phyloP scores from a whole-genome alignment of 2,888 invertebrate genomes.

The Zygothrica quintamaculata region DNA sequence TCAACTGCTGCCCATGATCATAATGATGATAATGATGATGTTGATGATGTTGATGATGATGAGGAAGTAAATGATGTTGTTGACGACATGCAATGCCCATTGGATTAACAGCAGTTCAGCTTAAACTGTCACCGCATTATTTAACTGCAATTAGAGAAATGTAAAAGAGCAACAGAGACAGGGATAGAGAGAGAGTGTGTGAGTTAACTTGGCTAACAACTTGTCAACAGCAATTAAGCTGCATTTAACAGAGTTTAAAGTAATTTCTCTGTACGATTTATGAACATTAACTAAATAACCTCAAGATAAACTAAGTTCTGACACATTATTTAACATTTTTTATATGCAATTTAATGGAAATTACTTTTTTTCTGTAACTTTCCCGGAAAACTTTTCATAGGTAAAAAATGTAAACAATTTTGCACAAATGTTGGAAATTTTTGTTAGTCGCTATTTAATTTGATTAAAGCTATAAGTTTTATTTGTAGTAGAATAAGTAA shows the following conservation, averaged over 20 bases:
- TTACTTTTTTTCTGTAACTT: too few relatives aligned
- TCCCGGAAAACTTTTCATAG: too few relatives aligned
- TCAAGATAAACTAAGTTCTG: too few relatives aligned
- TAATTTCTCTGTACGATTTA: constrained; percentile 3
- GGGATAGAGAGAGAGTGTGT: constrained; percentile 17
- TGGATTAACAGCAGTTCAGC: constrained; percentile 49
- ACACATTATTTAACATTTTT: too few relatives aligned
- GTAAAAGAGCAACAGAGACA: too few relatives aligned
- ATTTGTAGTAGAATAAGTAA: too few relatives aligned
- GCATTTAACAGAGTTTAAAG: constrained; percentile 31
- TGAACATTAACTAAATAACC: too few relatives aligned
- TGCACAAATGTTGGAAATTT: too few relatives aligned
- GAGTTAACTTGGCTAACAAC: constrained; percentile 29
- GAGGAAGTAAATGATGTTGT: constrained; percentile 33
- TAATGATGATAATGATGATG: constrained; percentile 27
- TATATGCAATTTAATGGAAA: too few relatives aligned
- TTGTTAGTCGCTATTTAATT: too few relatives aligned
- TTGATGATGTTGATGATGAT: constrained; percentile 44
- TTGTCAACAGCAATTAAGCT: constrained; percentile 37
- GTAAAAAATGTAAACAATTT: too few relatives aligned
- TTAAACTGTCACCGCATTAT: constrained; percentile 32
- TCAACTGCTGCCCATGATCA: constrained; percentile 26
- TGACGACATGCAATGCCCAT: constrained; percentile 51
- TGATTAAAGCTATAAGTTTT: too few relatives aligned
- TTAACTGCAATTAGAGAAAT: constrained; percentile 44